Evolutionary conservation across 1,140 invertebrate species (phyloP).

Genomic region (Panagrolaimus sp.): DNA sequence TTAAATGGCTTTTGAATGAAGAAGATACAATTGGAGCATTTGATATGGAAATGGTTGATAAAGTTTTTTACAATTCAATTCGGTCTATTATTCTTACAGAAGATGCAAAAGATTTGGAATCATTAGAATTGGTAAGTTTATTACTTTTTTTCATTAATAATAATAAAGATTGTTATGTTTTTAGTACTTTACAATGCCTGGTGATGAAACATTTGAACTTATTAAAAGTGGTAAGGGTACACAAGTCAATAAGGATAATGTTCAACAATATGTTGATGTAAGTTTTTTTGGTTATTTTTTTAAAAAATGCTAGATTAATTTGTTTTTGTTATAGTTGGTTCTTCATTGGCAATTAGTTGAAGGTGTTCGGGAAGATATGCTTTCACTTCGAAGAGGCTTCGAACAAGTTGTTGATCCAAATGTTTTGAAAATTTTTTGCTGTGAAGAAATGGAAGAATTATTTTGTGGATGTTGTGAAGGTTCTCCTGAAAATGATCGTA

Average conservation of each 20-base stretch:
- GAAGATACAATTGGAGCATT: conserved; percentile 74
- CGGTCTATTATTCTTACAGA: conserved; percentile 66
- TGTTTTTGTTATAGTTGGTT: conserved; percentile 68
- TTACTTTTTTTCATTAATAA: too few species aligned
- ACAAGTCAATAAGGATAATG: conserved; percentile 80
- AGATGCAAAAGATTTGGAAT: conserved; percentile 34
- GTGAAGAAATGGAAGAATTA: conserved; percentile 90
- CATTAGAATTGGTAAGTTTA: conserved; percentile 61
- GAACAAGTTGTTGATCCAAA: conserved; percentile 85
- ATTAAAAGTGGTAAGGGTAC: conserved; percentile 84
- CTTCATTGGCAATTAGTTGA: conserved; percentile 83
- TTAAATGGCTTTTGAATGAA: conserved; percentile 87
- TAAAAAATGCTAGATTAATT: conserved; percentile 14
- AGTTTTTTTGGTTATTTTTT: conserved; percentile 21
- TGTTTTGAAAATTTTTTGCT: conserved; percentile 84
- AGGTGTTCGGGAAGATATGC: conserved; percentile 89
- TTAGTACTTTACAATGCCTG: conserved; percentile 76
- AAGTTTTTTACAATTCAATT: conserved; percentile 77
- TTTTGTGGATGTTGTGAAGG: conserved; percentile 75
- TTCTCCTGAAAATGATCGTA: conserved; percentile 27
- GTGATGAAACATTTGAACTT: conserved; percentile 83
- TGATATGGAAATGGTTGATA: conserved; percentile 78
- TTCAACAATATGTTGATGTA: conserved; percentile 86
- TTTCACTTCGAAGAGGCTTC: conserved; percentile 91
- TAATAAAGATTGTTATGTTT: too few species aligned